Evolutionary conservation across 2,888 invertebrate genomes (phyloP).

Genomic region (Tanypteryx hageni): DNA sequence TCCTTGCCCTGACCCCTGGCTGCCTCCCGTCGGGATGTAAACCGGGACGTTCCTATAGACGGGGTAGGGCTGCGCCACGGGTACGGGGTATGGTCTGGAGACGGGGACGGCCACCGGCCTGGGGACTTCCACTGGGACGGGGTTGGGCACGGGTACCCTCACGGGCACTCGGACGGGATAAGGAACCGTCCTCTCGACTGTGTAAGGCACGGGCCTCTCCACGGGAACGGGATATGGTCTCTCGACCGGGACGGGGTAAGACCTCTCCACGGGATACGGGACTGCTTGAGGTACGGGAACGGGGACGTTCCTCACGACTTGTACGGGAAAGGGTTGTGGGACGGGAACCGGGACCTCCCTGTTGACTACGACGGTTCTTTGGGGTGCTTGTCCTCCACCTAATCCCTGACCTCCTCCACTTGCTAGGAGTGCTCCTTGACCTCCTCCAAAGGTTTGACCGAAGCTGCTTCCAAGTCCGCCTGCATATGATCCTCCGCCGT

Average conservation of each 20-base stretch:
- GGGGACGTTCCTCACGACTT: neutral
- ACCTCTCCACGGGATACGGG: neutral
- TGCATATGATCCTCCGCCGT: constrained; percentile 51
- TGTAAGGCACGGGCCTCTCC: neutral
- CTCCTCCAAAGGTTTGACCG: constrained; percentile 21
- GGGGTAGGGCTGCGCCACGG: neutral
- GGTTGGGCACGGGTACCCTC: neutral
- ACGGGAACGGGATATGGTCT: constrained; percentile 11
- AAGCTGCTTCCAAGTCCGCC: constrained; percentile 65
- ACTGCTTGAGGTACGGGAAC: constrained; percentile 7
- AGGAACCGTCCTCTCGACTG: neutral
- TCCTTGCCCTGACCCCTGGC: neutral
- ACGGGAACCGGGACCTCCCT: neutral
- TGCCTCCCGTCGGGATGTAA: neutral
- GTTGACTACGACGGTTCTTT: neutral
- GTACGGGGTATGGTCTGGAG: neutral
- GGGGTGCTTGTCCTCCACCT: neutral
- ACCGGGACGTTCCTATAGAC: neutral
- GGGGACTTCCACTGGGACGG: neutral
- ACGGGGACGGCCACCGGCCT: neutral
- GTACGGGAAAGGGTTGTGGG: neutral
- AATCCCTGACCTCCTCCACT: neutral
- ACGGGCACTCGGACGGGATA: neutral
- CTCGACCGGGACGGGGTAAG: neutral
- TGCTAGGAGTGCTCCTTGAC: neutral